Conservation (phyloP, 2,888 invertebrate genomes). For the Steinernema scapterisci region DNA sequence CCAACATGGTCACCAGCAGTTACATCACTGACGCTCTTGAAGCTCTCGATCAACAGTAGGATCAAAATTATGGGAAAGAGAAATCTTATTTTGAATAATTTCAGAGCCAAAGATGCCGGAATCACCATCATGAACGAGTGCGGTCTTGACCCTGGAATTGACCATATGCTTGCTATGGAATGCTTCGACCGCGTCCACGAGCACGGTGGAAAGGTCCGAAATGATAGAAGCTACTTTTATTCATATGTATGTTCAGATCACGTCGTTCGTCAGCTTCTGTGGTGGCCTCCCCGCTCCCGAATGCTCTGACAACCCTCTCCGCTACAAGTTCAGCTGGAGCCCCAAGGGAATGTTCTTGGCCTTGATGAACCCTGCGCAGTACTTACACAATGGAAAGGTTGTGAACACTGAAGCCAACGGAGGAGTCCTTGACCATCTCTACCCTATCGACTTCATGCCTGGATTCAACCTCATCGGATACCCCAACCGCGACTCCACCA, state of each 20-base stretch:
- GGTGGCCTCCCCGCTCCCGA: conserved; percentile 97
- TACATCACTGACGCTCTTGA: conserved; percentile 86
- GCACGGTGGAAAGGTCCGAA: conserved; percentile 79
- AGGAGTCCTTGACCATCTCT: conserved; percentile 81
- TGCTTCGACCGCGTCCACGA: conserved; percentile 86
- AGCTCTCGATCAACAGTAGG: conserved; percentile 68
- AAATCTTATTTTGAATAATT: conserved; percentile 34
- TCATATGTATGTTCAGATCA: conserved; percentile 72
- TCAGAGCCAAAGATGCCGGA: conserved; percentile 83
- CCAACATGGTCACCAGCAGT: conserved; percentile 94
- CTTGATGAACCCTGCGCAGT: conserved; percentile 86
- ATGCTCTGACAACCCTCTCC: conserved; percentile 80
- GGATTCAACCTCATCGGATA: conserved; percentile 97
- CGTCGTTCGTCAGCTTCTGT: conserved; percentile 93
- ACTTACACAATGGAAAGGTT: conserved; percentile 80
- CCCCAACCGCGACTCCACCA: conserved; percentile 92
- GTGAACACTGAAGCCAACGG: conserved; percentile 88
- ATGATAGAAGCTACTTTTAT: not conserved
- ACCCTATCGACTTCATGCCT: conserved; percentile 85
- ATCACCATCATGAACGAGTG: conserved; percentile 94
- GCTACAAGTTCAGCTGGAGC: conserved; percentile 94
- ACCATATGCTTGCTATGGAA: conserved; percentile 93
- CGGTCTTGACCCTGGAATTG: conserved; percentile 97
- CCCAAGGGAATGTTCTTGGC: conserved; percentile 90
- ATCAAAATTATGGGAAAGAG: not conserved